phyloP scores from a whole-genome alignment of 2,888 invertebrate genomes.

The Meganola albula region DNA sequence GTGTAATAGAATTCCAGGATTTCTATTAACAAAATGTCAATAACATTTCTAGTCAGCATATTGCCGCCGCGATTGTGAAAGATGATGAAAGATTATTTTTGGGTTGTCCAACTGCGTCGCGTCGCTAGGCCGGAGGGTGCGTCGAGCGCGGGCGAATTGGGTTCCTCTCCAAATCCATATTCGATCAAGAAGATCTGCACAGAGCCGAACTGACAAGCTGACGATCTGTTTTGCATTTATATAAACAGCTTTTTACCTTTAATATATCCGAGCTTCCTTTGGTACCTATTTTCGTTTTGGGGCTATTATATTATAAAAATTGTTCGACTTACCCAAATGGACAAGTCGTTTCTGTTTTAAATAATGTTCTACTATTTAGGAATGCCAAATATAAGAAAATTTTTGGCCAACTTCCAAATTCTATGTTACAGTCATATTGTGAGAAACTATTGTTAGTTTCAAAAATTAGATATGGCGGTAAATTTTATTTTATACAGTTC shows the following conservation, averaged over 20 bases:
- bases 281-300: conserved; percentile 34
- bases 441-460: conserved; percentile 18
- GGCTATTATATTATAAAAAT: too few relatives aligned
- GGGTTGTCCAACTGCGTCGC: conserved; percentile 67
- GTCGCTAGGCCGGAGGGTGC: conserved; percentile 51
- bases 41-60: conserved; percentile 26
- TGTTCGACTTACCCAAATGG: too few relatives aligned
- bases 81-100: conserved; percentile 62
- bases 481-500: too few relatives aligned
- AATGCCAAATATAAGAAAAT: conserved; percentile 14
- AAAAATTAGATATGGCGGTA: conserved; percentile 14
- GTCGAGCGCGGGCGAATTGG: conserved; percentile 54
- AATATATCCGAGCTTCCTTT: conserved; percentile 46
- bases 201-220: conserved; percentile 76
- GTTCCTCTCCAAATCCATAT: conserved; percentile 74
- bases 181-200: conserved; percentile 71
- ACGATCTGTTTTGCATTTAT: conserved; percentile 77
- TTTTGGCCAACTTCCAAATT: conserved; percentile 20
- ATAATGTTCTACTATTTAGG: conserved; percentile 15
- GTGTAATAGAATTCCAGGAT: not conserved
- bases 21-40: conserved; percentile 17
- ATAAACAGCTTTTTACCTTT: conserved; percentile 72
- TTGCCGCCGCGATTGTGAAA: conserved; percentile 39
- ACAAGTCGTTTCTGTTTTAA: conserved; percentile 8
- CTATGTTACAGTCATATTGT: conserved; percentile 19